phyloP scores from a whole-genome alignment of 2,797 vertebrate genomes.

The Trachurus trachurus region DNA sequence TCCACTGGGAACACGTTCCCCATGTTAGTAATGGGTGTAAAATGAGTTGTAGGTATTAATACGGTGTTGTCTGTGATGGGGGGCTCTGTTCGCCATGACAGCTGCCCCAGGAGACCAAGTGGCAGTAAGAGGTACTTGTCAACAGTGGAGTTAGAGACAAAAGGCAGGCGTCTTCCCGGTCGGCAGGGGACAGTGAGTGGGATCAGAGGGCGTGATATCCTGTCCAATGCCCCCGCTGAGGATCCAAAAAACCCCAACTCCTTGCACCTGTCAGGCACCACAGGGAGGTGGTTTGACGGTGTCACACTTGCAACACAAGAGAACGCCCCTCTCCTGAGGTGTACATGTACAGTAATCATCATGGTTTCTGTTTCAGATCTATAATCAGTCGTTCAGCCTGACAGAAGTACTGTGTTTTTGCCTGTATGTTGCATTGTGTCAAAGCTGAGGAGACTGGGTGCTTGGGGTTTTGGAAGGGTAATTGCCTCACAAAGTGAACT shows the following conservation, averaged over 20 bases:
- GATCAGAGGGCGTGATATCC: constrained; percentile 83
- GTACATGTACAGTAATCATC: constrained; percentile 83
- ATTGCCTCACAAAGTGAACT: constrained; percentile 79
- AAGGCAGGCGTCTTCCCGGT: constrained; percentile 79
- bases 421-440: constrained; percentile 64
- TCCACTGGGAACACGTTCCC: constrained; percentile 68
- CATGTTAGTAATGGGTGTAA: constrained; percentile 81
- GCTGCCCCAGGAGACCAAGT: constrained; percentile 82
- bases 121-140: constrained; percentile 86
- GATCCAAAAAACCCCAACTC: constrained; percentile 73
- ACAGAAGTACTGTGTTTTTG: constrained; percentile 76
- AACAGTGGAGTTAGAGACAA: constrained; percentile 74
- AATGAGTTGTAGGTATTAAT: constrained; percentile 83
- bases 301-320: constrained; percentile 71
- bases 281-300: constrained; percentile 77
- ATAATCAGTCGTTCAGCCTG: constrained; percentile 86
- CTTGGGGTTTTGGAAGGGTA: constrained; percentile 75
- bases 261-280: constrained; percentile 81
- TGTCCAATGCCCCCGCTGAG: constrained; percentile 79
- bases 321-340: constrained; percentile 79
- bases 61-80: constrained; percentile 54
- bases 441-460: constrained; percentile 68
- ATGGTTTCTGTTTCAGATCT: constrained; percentile 80
- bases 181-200: constrained; percentile 82
- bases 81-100: constrained; percentile 74